Conservation (phyloP, 2,888 invertebrate genomes). For the Aphodius sticticus region DNA sequence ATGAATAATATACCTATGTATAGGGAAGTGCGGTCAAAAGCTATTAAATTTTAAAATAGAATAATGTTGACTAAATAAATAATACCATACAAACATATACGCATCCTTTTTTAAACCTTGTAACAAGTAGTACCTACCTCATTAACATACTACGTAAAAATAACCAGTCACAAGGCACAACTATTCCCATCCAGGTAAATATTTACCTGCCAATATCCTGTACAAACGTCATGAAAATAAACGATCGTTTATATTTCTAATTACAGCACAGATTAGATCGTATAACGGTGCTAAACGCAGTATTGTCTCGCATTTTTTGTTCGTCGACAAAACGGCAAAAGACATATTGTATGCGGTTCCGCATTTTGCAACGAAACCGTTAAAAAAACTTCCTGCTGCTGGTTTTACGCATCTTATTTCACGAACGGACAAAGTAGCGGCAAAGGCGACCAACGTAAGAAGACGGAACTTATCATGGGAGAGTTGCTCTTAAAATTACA, state of each 20-base stretch:
- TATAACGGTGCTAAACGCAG: background rate
- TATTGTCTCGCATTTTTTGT: background rate
- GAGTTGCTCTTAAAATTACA: slow-evolving; percentile 4
- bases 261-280: background rate
- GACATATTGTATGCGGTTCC: background rate
- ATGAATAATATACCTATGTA: no score
- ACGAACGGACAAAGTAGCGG: background rate
- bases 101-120: no score
- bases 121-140: background rate
- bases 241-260: background rate
- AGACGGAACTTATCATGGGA: background rate
- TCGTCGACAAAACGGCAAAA: background rate
- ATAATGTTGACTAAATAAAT: no score
- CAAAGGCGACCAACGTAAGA: background rate
- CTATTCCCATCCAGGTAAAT: background rate
- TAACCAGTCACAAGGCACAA: background rate
- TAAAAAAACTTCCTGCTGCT: background rate
- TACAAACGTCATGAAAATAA: background rate
- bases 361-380: background rate
- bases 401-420: background rate
- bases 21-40: no score
- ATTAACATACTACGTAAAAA: background rate
- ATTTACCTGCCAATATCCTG: background rate
- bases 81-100: no score
- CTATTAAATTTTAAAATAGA: no score